Conservation (phyloP, 1,140 invertebrate genomes). For the Papilio dardanus region DNA sequence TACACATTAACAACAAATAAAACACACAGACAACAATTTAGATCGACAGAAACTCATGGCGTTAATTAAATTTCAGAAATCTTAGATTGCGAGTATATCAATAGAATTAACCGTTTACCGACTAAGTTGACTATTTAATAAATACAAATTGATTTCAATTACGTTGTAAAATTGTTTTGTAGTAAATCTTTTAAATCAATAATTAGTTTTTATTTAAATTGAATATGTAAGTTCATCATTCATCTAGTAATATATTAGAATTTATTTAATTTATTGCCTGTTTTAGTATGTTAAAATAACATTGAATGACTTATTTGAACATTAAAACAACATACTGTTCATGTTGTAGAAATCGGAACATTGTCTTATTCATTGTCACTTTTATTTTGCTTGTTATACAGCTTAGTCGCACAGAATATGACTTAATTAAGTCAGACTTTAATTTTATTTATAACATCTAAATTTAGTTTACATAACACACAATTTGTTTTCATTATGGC, state of each 20-base stretch:
- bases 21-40: no score
- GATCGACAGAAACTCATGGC: no score
- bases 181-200: background rate
- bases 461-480: constrained; percentile 22
- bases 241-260: constrained; percentile 35
- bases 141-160: no score
- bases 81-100: no score
- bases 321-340: background rate
- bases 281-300: background rate
- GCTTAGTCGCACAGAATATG: constrained; percentile 28
- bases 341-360: background rate
- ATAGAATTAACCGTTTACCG: no score
- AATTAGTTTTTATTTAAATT: constrained; percentile 33
- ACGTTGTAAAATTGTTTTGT: background rate
- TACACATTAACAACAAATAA: no score
- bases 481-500: constrained; percentile 13
- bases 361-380: constrained; percentile 1
- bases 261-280: constrained; percentile 13
- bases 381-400: constrained; percentile 23
- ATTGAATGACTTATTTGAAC: background rate
- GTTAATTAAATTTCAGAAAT: no score
- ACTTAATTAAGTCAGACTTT: background rate
- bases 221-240: constrained; percentile 19
- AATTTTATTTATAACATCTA: background rate
- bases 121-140: no score